Evolutionary conservation across 2,888 invertebrate species (phyloP).

Genomic region (Aspidapion aeneum): DNA sequence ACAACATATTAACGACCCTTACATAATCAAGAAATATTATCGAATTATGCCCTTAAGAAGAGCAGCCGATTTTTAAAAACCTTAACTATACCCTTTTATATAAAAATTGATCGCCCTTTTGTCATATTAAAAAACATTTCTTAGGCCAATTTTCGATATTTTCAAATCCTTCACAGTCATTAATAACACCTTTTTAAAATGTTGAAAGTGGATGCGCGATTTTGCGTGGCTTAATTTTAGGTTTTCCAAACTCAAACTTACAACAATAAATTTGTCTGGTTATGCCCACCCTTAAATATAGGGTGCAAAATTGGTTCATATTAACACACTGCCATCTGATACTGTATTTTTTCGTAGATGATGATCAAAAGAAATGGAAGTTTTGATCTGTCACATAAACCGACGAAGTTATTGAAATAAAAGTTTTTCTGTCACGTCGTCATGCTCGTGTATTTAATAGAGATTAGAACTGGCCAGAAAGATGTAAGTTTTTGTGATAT

Average conservation of each 20-base stretch:
- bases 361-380: no score
- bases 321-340: no score
- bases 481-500: no score
- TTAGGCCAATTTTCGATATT: neutral
- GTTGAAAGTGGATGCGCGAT: neutral
- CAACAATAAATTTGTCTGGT: neutral
- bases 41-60: conserved; percentile 27
- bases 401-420: no score
- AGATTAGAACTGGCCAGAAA: no score
- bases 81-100: conserved; percentile 21
- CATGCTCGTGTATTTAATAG: no score
- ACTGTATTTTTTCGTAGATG: no score
- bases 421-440: no score
- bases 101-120: conserved; percentile 24
- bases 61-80: conserved; percentile 25
- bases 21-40: conserved; percentile 31
- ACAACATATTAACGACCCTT: conserved; percentile 29
- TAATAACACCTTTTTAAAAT: neutral
- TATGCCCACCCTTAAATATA: neutral
- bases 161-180: neutral
- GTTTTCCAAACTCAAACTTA: neutral
- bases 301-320: no score
- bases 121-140: neutral
- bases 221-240: neutral
- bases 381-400: no score